Conservation (phyloP, 2,888 invertebrate genomes). For the Ernsta delagoae region DNA sequence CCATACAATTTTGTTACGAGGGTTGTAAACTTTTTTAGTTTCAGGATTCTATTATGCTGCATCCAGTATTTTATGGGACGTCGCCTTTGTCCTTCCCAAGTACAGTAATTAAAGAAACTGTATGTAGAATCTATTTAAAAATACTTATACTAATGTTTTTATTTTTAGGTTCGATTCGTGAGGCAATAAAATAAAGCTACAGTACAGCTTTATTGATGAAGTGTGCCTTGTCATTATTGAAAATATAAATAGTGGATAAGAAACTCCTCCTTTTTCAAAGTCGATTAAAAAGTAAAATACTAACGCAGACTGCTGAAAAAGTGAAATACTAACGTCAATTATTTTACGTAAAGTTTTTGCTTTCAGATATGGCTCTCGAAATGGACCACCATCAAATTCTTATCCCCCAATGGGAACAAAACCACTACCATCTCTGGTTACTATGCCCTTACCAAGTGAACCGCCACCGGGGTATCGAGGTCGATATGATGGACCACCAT, state of each 20-base stretch:
- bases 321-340: no score
- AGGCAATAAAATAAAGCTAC: conserved; percentile 46
- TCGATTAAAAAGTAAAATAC: conserved; percentile 7
- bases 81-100: background rate
- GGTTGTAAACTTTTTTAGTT: background rate
- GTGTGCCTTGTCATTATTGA: background rate
- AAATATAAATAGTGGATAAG: no score
- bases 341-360: conserved; percentile 15
- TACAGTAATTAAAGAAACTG: conserved; percentile 5
- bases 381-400: conserved; percentile 62
- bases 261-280: no score
- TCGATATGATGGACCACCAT: conserved; percentile 74
- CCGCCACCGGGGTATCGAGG: conserved; percentile 70
- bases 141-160: background rate
- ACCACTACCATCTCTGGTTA: conserved; percentile 64
- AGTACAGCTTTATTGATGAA: conserved; percentile 12
- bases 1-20: background rate
- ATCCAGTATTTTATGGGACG: background rate
- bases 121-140: background rate
- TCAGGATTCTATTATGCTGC: background rate
- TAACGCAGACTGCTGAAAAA: conserved; percentile 2
- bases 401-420: conserved; percentile 69
- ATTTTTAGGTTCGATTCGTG: conserved; percentile 55
- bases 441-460: conserved; percentile 59
- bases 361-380: conserved; percentile 77